A percentile compares a stretch with the other conserved stretches of the same genome.
phyloP scores from a whole-genome alignment of 2,888 invertebrate species.

The Yponomeuta evonymella region DNA sequence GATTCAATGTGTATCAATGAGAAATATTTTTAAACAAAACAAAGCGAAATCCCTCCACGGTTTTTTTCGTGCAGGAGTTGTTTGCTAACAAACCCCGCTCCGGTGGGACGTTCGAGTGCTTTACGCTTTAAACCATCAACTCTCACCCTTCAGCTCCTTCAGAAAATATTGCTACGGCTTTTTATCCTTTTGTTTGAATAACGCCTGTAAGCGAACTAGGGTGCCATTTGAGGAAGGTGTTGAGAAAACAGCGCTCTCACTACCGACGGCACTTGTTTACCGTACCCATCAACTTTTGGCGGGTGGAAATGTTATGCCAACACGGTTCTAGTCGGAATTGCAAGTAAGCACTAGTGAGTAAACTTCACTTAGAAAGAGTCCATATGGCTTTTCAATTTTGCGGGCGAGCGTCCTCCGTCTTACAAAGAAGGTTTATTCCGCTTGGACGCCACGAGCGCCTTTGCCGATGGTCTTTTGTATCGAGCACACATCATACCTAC shows the following conservation, averaged over 20 bases:
- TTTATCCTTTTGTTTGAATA: constrained; percentile 76
- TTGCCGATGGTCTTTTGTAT: too few species aligned
- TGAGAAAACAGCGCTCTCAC: constrained; percentile 63
- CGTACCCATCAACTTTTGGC: constrained; percentile 65
- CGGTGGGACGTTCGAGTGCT: constrained; percentile 54
- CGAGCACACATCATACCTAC: neutral
- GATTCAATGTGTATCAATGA: too few species aligned
- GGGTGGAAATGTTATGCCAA: constrained; percentile 62
- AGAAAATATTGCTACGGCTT: constrained; percentile 73
- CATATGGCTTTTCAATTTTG: neutral
- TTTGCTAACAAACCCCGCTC: constrained; percentile 68
- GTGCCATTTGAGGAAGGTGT: constrained; percentile 69
- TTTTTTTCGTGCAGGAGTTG: constrained; percentile 48
- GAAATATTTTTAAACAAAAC: neutral
- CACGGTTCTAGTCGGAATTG: constrained; percentile 57
- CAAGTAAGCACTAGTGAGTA: constrained; percentile 65
- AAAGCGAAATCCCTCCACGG: constrained; percentile 35
- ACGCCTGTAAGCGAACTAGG: constrained; percentile 70
- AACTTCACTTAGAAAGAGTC: constrained; percentile 29
- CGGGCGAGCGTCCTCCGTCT: neutral
- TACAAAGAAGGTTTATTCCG: neutral
- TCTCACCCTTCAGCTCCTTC: constrained; percentile 52
- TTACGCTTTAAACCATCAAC: constrained; percentile 71
- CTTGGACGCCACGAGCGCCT: neutral
- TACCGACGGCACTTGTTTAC: constrained; percentile 69